A percentile compares a stretch with the other conserved stretches of the same genome.
Conservation (phyloP, 2,797 vertebrate species). For the Phataginus tricuspis region DNA sequence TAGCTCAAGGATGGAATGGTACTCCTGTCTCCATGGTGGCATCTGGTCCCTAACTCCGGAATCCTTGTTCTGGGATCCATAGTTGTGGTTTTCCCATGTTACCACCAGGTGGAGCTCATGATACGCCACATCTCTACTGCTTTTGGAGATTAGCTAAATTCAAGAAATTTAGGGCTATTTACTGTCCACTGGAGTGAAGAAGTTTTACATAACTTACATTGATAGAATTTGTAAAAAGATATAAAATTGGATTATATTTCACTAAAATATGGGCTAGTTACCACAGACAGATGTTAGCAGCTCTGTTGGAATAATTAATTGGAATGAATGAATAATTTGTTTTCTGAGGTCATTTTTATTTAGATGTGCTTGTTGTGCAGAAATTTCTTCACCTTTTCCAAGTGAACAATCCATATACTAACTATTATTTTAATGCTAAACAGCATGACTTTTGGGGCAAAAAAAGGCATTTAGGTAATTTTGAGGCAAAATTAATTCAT, state of each 20-base stretch:
- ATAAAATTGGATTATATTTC: background rate
- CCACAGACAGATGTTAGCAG: background rate
- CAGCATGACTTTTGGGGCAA: background rate
- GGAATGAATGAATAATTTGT: background rate
- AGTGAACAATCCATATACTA: background rate
- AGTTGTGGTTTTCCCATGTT: rapidly evolving
- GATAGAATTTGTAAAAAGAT: background rate
- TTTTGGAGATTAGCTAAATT: background rate
- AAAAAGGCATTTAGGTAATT: background rate
- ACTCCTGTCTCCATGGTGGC: too few species aligned
- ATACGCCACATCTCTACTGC: background rate
- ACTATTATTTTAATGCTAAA: background rate
- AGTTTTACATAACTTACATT: background rate
- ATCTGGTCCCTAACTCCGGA: background rate
- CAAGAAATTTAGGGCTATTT: background rate
- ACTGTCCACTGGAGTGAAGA: background rate
- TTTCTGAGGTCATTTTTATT: background rate
- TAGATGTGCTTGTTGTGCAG: background rate
- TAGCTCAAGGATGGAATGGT: background rate
- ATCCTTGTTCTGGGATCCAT: background rate
- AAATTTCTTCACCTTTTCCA: background rate
- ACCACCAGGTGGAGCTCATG: background rate
- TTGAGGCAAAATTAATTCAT: background rate
- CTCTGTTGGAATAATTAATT: background rate
- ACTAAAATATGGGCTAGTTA: background rate